Conservation (phyloP, 2,113 vertebrate species). For the Ahaetulla prasina region DNA sequence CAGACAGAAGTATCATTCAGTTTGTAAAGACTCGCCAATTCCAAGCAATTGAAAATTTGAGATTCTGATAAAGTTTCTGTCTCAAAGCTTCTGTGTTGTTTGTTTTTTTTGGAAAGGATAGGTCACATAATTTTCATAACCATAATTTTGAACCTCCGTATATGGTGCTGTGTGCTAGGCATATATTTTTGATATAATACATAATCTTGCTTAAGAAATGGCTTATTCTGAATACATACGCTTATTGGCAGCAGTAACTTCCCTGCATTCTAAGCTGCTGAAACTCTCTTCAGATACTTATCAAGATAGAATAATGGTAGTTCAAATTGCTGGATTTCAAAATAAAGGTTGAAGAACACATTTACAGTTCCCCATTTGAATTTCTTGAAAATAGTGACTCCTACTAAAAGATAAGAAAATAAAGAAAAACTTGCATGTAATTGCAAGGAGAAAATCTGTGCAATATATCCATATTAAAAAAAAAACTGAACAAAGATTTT, state of each 20-base stretch:
- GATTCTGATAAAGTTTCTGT: background rate
- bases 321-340: conserved; percentile 18
- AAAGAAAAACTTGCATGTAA: background rate
- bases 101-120: conserved; percentile 27
- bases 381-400: background rate
- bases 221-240: background rate
- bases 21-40: background rate
- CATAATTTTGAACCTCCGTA: background rate
- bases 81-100: background rate
- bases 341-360: conserved; percentile 1
- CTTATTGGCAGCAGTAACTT: conserved; percentile 2
- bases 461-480: background rate
- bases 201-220: background rate
- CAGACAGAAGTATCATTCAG: background rate
- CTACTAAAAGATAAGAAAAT: background rate
- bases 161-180: background rate
- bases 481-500: background rate
- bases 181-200: background rate
- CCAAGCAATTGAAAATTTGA: background rate
- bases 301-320: background rate
- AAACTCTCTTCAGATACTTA: background rate
- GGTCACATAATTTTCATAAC: background rate
- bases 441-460: background rate
- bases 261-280: background rate
- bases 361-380: background rate